A percentile compares a stretch with the other conserved stretches of the same genome.
Conservation (phyloP, 1,140 invertebrate genomes). For the Thaumatotibia leucotreta region DNA sequence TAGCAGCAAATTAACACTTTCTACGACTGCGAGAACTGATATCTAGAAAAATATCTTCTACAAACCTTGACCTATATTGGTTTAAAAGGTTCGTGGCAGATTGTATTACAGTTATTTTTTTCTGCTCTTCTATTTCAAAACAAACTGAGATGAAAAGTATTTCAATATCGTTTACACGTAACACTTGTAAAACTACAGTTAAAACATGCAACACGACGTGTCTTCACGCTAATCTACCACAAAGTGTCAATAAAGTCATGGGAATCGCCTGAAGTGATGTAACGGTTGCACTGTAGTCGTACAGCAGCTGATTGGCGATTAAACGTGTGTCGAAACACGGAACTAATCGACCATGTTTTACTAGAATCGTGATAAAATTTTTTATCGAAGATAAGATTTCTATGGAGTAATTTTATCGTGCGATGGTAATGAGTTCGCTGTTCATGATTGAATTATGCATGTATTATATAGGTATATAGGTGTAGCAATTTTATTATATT, state of each 20-base stretch:
- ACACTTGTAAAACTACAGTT: neutral
- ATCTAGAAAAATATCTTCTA: too few species aligned
- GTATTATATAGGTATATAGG: too few species aligned
- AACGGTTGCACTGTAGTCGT: neutral
- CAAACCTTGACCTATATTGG: too few species aligned
- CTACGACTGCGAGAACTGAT: too few species aligned
- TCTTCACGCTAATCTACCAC: neutral
- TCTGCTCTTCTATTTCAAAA: too few species aligned
- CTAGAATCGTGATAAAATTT: neutral
- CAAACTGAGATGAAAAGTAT: too few species aligned
- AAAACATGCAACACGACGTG: neutral
- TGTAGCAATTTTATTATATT: too few species aligned
- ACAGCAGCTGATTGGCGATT: neutral
- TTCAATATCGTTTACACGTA: neutral
- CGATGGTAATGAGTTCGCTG: neutral
- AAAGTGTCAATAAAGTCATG: slow-evolving; percentile 5
- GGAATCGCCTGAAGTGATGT: neutral
- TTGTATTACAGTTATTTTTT: too few species aligned
- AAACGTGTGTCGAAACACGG: neutral
- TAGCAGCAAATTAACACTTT: too few species aligned
- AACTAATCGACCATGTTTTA: neutral
- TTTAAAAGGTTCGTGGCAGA: too few species aligned
- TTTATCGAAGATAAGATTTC: neutral
- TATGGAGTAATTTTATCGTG: neutral
- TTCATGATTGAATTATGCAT: neutral